Base-by-base conservation (phyloP, 2,888 invertebrate genomes). In the Acanthosoma haemorrhoidale region DNA sequence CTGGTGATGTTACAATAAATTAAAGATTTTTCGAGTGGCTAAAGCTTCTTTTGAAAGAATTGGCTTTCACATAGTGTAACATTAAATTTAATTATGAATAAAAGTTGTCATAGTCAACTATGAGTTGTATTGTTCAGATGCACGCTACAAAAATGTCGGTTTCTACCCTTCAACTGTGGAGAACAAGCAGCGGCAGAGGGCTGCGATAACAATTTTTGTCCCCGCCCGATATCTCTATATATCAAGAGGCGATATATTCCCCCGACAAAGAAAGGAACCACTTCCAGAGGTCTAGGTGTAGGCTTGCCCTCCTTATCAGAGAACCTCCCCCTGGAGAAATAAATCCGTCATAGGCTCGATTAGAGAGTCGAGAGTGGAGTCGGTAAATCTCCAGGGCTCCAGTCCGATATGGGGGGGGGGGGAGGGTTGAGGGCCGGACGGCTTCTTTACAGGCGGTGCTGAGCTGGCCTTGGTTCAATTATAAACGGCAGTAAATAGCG, bases 291-390 rank as follows among this genome's bases (percentile, higher is more conserved):
- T 51, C 51, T 61, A 61, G 61, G 61, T 61, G 38, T 61, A 36
- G 29, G 51, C 51, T 51, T n/a, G n/a, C n/a, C 21, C 61, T 32
- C 9, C 64, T 64, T 64, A 64, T 64, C 64, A 25, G 38, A 15
- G 18, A 21, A 9, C 11, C 63, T 25, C 25, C 36, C 63, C 39
- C 31, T 16, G 13, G 32, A 29, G 43, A 64, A 64, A 64, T 64
- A 64, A 64, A 64, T 64, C 64, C 36, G 39, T 64, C 64, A 64
- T 39, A 39, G 41, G 64, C n/a, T 38, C 64, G 64, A 64, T 64
- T 41, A 29, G 41, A 64, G 61, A 61, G 61, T 36, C 34, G 36
- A 21, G 38, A n/a, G 36, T 5, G n/a, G n/a, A 38, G 38, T 36
- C 38, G 21, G 31, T 64, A 64, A 64, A 64, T 64, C 64, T 64